A percentile compares a stretch with the other conserved stretches of the same genome.
phyloP scores from a whole-genome alignment of 2,113 vertebrate genomes.

The Chloroceryle aenea region DNA sequence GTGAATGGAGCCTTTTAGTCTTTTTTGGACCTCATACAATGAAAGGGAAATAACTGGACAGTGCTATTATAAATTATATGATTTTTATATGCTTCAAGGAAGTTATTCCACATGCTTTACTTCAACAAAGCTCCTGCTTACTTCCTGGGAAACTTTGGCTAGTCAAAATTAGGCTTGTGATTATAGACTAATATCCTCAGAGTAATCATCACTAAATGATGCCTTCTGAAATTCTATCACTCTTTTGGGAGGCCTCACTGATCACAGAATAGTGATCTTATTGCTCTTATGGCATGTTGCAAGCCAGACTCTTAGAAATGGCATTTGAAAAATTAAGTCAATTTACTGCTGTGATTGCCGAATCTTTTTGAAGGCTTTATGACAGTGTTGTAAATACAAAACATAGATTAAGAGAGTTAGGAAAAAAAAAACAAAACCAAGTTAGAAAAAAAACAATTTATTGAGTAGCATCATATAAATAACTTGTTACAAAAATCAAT shows the following conservation, averaged over 20 bases:
- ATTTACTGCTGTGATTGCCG: neutral
- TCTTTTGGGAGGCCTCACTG: neutral
- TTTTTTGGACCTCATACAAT: neutral
- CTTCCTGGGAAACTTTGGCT: neutral
- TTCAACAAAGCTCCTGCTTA: neutral
- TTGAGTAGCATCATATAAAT: constrained; percentile 94
- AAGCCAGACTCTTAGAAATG: neutral
- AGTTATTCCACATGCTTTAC: neutral
- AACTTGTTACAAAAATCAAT: constrained; percentile 97
- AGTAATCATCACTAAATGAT: neutral
- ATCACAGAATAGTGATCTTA: neutral
- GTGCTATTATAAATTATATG: neutral
- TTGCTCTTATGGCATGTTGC: neutral
- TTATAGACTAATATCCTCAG: neutral
- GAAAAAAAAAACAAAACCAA: constrained; percentile 17
- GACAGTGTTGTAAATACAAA: neutral
- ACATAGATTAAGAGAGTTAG: constrained; percentile 50
- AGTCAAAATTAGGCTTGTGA: neutral
- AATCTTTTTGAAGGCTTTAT: neutral
- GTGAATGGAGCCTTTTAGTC: neutral
- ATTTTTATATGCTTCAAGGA: neutral
- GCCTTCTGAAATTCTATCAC: neutral
- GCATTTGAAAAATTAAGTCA: neutral
- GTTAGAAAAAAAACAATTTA: constrained; percentile 85
- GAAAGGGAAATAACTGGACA: neutral